Evolutionary conservation across 2,113 vertebrate genomes (phyloP).

Genomic region (Chiloscyllium plagiosum): DNA sequence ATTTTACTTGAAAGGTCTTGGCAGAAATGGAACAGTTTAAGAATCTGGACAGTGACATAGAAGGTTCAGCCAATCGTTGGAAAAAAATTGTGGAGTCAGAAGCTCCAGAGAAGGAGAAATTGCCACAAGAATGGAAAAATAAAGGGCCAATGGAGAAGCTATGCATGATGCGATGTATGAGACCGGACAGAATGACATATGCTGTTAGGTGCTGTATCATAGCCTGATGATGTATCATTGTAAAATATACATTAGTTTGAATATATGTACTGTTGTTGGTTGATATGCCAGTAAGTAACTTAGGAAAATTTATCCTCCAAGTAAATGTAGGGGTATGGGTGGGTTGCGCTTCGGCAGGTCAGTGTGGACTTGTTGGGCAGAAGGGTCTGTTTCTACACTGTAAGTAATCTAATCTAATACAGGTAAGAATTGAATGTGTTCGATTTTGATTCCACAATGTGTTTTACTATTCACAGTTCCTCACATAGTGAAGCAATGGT

Average conservation of each 20-base stretch:
- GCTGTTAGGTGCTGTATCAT: constrained; percentile 51
- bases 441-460: too few species aligned
- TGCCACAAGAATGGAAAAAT: constrained; percentile 67
- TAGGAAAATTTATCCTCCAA: not conserved
- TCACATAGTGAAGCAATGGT: not conserved
- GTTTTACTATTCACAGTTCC: too few species aligned
- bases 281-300: not conserved
- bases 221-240: not conserved
- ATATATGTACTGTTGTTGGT: not conserved
- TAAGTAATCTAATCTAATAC: too few species aligned
- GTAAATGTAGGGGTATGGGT: too few species aligned
- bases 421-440: too few species aligned
- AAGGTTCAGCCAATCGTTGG: constrained; percentile 61
- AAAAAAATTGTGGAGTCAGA: constrained; percentile 63
- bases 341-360: too few species aligned
- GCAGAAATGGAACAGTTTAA: constrained; percentile 62
- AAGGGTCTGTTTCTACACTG: too few species aligned
- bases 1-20: constrained; percentile 48
- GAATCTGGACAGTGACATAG: constrained; percentile 60
- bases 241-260: not conserved
- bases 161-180: constrained; percentile 61
- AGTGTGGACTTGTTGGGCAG: too few species aligned
- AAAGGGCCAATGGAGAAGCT: constrained; percentile 60
- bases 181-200: constrained; percentile 64
- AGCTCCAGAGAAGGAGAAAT: constrained; percentile 56